Evolutionary conservation across 2,888 invertebrate genomes (phyloP), one percentile per base, ranked within the genome.

Genomic region (Steromphala cineraria): DNA sequence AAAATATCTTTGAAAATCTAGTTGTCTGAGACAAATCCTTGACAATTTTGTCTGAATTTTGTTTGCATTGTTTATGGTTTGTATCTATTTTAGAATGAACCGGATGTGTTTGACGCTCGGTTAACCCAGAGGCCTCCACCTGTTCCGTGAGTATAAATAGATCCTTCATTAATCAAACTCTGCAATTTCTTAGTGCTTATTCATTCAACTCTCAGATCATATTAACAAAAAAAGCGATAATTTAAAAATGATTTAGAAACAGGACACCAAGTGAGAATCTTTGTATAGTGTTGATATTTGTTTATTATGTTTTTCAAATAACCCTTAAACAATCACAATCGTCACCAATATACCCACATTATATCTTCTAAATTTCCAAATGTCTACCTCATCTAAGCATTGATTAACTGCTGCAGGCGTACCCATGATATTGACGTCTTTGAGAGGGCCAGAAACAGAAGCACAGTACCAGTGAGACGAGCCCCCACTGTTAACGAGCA

Each of bases 61-160:
- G 3, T 10, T 46, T 13, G 13, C 46, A 46, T 46, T 46, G 1
- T n/a, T 1, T 1, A 5, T 15, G 31, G 31, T 24, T 21, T n/a
- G 75, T 80, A 79, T 24, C 40, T 62, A 67, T 84, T 85, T 76
- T 87, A 91, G 91, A 88, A 90, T 83, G 89, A 90, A 67, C 89
- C 90, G 10, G 90, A 91, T 55, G 91, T 92, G 62, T 92, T 88
- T 88, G 92, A 92, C 76, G 90, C 92, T 0, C 86, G 92, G 81
- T 79, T 87, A 24, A 85, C 88, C 5, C 89, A 89, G 81, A 84
- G 88, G 78, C 89, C 89, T 21, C 87, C 87, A 67, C 88, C 87
- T 62, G 80, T 67, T 4, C 84, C 84, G 71, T 52, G 40, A 76
- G 56, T 76, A n/a, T 17, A 24, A 55, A 2, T 8, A 28, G 19